A percentile compares a stretch with the other conserved stretches of the same genome.
These are phyloP conservation scores for Dasysyrphus albostriatus DNA, from an alignment of 2,888 invertebrate genomes.

Conservation along the genomic window DNA sequence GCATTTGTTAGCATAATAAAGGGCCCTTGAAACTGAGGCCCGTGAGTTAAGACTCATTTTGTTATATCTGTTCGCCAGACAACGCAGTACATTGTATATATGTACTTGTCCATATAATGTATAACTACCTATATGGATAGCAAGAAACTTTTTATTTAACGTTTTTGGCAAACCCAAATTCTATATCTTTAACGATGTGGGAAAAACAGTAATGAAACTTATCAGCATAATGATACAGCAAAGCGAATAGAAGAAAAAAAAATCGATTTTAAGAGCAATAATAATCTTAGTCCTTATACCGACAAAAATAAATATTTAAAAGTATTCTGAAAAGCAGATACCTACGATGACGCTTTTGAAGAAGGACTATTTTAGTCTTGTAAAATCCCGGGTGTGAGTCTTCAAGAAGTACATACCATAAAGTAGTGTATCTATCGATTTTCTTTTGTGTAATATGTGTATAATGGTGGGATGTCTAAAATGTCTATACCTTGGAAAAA, in stretches of 20 bases:
- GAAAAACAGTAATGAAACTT: conserved; percentile 21
- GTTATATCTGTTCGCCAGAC: too few species aligned
- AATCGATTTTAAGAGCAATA: conserved; percentile 37
- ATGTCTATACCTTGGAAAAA: background rate
- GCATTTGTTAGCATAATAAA: too few species aligned
- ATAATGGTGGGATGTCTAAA: conserved; percentile 16
- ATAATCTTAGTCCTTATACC: conserved; percentile 42
- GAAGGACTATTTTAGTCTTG: conserved; percentile 11
- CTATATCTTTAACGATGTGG: background rate
- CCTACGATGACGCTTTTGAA: background rate
- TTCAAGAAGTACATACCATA: conserved; percentile 20
- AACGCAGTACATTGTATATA: too few species aligned
- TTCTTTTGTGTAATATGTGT: conserved; percentile 12
- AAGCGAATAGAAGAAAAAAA: background rate
- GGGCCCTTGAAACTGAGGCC: too few species aligned
- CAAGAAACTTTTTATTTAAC: too few species aligned
- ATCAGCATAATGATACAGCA: conserved; percentile 30
- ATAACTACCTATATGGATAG: too few species aligned
- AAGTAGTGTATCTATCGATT: conserved; percentile 48
- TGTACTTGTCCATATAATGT: too few species aligned
- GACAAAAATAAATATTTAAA: conserved; percentile 15
- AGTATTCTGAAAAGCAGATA: conserved; percentile 5
- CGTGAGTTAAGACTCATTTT: too few species aligned
- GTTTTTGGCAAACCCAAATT: background rate
- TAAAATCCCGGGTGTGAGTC: conserved; percentile 6